Evolutionary conservation across 2,888 invertebrate species (phyloP), one percentile per base, ranked within the genome.

Genomic region (Chrysina gloriosa): DNA sequence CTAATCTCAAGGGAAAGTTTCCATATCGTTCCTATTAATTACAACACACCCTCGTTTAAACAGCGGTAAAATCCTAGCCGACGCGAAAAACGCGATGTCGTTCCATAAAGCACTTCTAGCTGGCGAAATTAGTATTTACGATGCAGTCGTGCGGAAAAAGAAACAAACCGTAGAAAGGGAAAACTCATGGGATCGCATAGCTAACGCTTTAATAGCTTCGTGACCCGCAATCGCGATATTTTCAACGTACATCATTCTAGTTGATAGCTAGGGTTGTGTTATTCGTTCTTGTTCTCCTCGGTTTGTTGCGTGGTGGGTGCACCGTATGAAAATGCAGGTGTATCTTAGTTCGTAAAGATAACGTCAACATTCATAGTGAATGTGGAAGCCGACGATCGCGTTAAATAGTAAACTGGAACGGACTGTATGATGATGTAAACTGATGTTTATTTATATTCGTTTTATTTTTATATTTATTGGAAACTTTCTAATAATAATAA

Each of bases 131-230:
- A 19, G 34, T 36, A 21, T 52, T 52, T 52, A 52, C 31, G 52
- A 29, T 29, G 52, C 31, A 29, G 29, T 52, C 52, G 52, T 52
- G 29, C 52, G 29, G 29, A 29, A 29, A 29, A 52, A 50, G 29
- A 52, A 52, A 52, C 14, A 16, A n/a, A 27, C 27, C 27, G 21
- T 16, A 23, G 11, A 11, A 1, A 14, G 52, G 19, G 27, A n/a
- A 29, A 29, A 52, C 48, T 7, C 52, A 7, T 14, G 5, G n/a
- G 29, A 52, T 29, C 31, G 14, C 52, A 19, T 29, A 52, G 29
- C 52, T 52, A 29, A 52, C 52, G 7, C 25, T 52, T 52, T 52
- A 29, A 52, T 52, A 29, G 29, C 31, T 52, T 52, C 52, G 52
- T 52, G 52, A 52, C 52, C n/a, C 31, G 52, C 14, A 52, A 52